Conservation (phyloP, 35 echinoderm and acorn worm genomes). For the Heliocidaris erythrogramma region DNA sequence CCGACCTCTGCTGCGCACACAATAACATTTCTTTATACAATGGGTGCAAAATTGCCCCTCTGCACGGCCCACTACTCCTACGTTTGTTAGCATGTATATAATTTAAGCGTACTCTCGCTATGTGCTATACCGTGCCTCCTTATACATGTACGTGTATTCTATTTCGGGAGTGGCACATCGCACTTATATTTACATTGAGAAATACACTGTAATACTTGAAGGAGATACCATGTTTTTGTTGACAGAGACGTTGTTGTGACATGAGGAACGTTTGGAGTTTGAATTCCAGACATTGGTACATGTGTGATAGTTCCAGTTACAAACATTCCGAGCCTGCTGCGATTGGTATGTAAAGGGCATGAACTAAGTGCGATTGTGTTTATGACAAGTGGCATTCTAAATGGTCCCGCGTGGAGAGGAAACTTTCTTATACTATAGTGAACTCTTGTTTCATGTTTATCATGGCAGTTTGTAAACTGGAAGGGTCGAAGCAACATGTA, state of each 20-base stretch:
- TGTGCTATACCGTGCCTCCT: background rate
- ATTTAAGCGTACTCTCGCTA: background rate
- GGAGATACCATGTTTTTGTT: background rate
- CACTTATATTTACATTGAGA: background rate
- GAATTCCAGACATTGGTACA: too few relatives aligned
- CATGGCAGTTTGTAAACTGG: background rate
- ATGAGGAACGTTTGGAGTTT: background rate
- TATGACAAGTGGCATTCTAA: background rate
- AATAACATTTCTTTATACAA: background rate
- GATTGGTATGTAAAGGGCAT: background rate
- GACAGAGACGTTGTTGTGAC: background rate
- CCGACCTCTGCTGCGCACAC: background rate
- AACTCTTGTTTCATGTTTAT: background rate
- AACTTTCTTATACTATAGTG: background rate
- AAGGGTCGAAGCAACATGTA: background rate
- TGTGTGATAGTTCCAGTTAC: background rate
- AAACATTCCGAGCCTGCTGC: background rate
- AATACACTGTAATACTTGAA: background rate
- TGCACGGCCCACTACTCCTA: background rate
- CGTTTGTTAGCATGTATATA: background rate
- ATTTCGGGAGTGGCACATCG: background rate
- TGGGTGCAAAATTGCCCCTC: conserved; percentile 8
- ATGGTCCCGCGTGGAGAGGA: background rate
- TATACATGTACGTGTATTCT: too few relatives aligned
- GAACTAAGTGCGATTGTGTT: background rate